Evolutionary conservation across 2,113 vertebrate species (phyloP).

Genomic region (Elanus axillaris): DNA sequence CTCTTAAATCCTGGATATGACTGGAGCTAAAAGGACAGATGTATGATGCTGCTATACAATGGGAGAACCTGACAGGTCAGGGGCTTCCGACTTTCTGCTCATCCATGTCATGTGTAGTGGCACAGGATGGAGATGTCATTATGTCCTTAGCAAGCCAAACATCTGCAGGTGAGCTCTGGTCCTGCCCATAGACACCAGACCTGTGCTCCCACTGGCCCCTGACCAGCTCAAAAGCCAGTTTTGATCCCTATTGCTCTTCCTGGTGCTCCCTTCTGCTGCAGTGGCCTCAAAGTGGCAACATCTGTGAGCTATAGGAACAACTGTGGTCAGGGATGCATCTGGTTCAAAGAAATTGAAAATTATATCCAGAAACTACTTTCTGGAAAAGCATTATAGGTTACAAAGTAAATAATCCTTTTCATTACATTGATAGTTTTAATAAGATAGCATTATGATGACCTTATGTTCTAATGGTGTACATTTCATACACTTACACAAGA

Average conservation of each 20-base stretch:
- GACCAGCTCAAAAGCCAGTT: not conserved
- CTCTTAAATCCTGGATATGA: not conserved
- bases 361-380: not conserved
- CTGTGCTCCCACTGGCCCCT: not conserved
- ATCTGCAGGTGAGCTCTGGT: not conserved
- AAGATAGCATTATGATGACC: not conserved
- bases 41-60: not conserved
- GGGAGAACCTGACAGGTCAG: not conserved
- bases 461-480: not conserved
- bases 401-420: constrained; percentile 25
- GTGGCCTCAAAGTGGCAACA: not conserved
- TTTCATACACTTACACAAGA: not conserved
- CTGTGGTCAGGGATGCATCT: not conserved
- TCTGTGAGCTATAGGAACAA: not conserved
- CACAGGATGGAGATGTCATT: not conserved
- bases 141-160: not conserved
- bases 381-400: constrained; percentile 7
- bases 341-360: constrained; percentile 1
- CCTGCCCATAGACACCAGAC: not conserved
- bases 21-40: not conserved
- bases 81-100: not conserved
- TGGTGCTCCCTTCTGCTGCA: not conserved
- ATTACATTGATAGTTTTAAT: constrained; percentile 15
- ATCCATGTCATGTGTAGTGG: not conserved
- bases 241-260: not conserved